Evolutionary conservation across 1,140 invertebrate species (phyloP).

Genomic region (Neelides sp.): DNA sequence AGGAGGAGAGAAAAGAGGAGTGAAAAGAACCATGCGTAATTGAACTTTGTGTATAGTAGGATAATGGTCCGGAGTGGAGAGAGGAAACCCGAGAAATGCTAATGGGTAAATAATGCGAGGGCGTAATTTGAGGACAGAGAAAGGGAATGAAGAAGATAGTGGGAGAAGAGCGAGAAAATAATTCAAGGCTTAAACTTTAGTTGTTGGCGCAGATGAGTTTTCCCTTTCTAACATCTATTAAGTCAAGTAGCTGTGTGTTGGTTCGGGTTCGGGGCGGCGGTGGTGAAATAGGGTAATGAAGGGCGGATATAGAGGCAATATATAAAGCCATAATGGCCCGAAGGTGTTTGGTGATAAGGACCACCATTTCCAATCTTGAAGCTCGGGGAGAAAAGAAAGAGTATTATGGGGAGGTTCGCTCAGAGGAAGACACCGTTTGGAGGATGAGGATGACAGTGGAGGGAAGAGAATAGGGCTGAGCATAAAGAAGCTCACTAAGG

Average conservation of each 20-base stretch:
- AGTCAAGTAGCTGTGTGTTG: slow-evolving; percentile 10
- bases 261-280: slow-evolving; percentile 36
- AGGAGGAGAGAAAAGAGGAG: slow-evolving; percentile 6
- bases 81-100: slow-evolving; percentile 9
- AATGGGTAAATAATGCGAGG: slow-evolving; percentile 24
- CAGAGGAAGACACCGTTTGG: not conserved
- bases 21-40: slow-evolving; percentile 2
- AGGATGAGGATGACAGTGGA: not conserved
- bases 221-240: too few species aligned
- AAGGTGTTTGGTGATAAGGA: slow-evolving; percentile 31
- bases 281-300: slow-evolving; percentile 34
- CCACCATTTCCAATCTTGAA: slow-evolving; percentile 23
- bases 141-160: not conserved
- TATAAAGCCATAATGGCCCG: slow-evolving; percentile 30
- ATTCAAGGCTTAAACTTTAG: too few species aligned
- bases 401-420: not conserved
- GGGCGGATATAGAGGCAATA: slow-evolving; percentile 34
- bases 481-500: not conserved
- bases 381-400: not conserved
- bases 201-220: too few species aligned
- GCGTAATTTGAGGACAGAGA: not conserved
- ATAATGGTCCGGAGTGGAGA: too few species aligned
- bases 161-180: too few species aligned
- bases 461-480: slow-evolving; percentile 17
- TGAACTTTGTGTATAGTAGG: too few species aligned